Percentiles rank a stretch among this genome's conserved stretches.
phyloP scores from a whole-genome alignment of 2,113 vertebrate species.

The Scomber japonicus region DNA sequence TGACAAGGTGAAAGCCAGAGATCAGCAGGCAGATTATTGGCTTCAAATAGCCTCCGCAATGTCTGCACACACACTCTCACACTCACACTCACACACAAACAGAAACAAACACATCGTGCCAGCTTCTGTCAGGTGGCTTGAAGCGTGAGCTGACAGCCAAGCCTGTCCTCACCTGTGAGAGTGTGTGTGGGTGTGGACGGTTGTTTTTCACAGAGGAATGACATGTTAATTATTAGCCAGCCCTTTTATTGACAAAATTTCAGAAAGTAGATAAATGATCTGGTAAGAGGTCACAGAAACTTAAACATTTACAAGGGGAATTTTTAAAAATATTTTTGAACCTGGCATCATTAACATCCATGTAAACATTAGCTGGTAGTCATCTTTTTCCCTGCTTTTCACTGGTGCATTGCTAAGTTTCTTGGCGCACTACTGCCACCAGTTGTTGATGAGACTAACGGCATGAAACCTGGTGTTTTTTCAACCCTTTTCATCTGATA shows the following conservation, averaged over 20 bases:
- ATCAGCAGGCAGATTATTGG: conserved; percentile 75
- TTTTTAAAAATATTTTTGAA: background rate
- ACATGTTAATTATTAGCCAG: conserved; percentile 45
- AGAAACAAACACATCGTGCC: conserved; percentile 15
- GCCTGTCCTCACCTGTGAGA: conserved; percentile 30
- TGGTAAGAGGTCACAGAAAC: background rate
- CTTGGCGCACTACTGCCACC: no score
- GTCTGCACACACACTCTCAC: background rate
- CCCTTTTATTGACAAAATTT: conserved; percentile 22
- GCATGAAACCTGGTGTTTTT: background rate
- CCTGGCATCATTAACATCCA: background rate
- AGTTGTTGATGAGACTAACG: no score
- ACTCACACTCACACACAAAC: background rate
- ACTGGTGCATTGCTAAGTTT: no score
- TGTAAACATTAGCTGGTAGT: background rate
- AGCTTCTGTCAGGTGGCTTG: conserved; percentile 63
- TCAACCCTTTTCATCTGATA: background rate
- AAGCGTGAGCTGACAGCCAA: conserved; percentile 49
- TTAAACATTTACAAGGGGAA: background rate
- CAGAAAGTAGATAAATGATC: background rate
- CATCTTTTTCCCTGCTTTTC: background rate
- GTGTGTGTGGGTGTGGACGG: background rate
- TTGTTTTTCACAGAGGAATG: conserved; percentile 13
- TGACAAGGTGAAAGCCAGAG: conserved; percentile 50
- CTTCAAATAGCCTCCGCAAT: conserved; percentile 61